These are phyloP conservation scores for Semaprochilodus insignis DNA, from an alignment of 2,797 vertebrate species.

Conservation along the genomic window DNA sequence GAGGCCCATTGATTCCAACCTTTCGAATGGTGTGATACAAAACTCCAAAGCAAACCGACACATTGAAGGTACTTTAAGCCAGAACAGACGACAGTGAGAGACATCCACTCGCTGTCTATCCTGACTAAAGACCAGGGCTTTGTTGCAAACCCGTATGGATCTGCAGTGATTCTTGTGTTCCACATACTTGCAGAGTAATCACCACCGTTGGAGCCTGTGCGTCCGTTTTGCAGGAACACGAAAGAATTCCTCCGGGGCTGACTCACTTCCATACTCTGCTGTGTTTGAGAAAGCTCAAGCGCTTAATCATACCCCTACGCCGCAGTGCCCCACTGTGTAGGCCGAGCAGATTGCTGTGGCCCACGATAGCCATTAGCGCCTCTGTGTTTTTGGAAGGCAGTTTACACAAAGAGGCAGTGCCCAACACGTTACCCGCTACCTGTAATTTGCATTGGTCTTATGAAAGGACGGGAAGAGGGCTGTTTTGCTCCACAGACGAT, in stretches of 20 bases:
- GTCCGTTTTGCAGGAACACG: slow-evolving; percentile 20
- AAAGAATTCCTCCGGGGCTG: slow-evolving; percentile 7
- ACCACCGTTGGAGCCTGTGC: not conserved
- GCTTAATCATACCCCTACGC: not conserved
- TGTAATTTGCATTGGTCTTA: slow-evolving; percentile 37
- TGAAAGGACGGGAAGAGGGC: slow-evolving; percentile 1
- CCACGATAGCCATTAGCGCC: slow-evolving; percentile 21
- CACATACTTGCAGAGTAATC: not conserved
- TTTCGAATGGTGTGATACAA: too few species aligned
- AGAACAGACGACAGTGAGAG: not conserved
- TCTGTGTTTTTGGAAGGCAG: slow-evolving; percentile 26
- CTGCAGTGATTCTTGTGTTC: not conserved
- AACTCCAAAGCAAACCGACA: too few species aligned
- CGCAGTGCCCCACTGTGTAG: not conserved
- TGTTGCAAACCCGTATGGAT: not conserved
- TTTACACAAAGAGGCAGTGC: not conserved
- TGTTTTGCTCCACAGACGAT: not conserved
- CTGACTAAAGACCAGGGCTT: not conserved
- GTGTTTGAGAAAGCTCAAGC: not conserved
- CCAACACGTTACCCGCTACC: slow-evolving; percentile 2
- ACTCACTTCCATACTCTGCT: not conserved
- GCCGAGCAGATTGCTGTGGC: slow-evolving; percentile 14
- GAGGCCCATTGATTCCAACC: too few species aligned
- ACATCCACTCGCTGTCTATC: not conserved
- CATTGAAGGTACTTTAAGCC: not conserved